Percentiles rank a stretch among this genome's conserved stretches.
Evolutionary conservation across 2,797 vertebrate genomes (phyloP).

Genomic region (Rousettus madagascariensis): DNA sequence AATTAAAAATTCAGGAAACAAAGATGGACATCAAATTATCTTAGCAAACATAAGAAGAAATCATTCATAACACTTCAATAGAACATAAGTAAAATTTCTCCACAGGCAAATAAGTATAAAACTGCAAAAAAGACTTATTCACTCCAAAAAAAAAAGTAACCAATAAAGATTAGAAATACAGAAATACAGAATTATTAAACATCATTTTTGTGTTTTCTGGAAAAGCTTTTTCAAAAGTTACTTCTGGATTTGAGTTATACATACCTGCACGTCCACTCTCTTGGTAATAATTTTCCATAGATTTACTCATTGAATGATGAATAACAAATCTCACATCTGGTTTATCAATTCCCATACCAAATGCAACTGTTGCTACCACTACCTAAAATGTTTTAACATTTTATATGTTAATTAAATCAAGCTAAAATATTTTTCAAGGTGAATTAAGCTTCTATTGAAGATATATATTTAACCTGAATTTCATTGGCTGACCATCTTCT

Average conservation of each 20-base stretch:
- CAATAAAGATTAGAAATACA: background rate
- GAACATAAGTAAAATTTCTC: background rate
- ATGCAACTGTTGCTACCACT: constrained; percentile 97
- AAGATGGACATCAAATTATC: background rate
- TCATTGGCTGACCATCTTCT: constrained; percentile 91
- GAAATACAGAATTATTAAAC: background rate
- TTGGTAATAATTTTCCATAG: constrained; percentile 99
- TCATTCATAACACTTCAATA: background rate
- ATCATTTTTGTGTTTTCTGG: background rate
- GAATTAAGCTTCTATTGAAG: background rate
- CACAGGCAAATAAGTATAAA: constrained; percentile 28
- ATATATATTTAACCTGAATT: constrained; percentile 89
- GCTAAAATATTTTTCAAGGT: constrained; percentile 7
- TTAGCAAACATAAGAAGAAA: background rate
- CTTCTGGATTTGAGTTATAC: constrained; percentile 2
- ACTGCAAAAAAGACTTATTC: background rate
- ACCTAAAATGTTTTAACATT: constrained; percentile 85
- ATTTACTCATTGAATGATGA: constrained; percentile 98
- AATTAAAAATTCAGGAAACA: constrained; percentile 25
- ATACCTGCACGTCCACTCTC: constrained; percentile 98
- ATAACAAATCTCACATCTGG: constrained; percentile 96
- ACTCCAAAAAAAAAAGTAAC: constrained; percentile 16
- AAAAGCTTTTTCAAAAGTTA: constrained; percentile 33
- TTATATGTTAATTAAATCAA: constrained; percentile 37
- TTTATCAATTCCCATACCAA: constrained; percentile 99